These are phyloP conservation scores for Neogobius melanostomus DNA, from an alignment of 2,113 vertebrate species.

Conservation along the genomic window DNA sequence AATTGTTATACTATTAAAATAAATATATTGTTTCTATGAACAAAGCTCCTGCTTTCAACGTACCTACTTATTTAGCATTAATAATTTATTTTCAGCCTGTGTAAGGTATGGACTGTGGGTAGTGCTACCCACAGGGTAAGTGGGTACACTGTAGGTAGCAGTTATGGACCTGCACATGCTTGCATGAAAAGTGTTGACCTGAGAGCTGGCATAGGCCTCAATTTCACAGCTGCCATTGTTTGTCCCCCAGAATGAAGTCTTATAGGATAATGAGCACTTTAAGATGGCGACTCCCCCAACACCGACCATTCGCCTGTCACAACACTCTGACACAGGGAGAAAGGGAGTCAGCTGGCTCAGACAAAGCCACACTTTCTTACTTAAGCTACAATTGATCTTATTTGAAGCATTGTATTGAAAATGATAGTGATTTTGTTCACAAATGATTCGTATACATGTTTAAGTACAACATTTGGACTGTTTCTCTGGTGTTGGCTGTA, in stretches of 20 bases:
- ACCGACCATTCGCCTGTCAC: conserved; percentile 76
- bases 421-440: conserved; percentile 50
- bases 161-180: conserved; percentile 46
- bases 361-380: conserved; percentile 61
- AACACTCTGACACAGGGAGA: conserved; percentile 71
- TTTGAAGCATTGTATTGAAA: conserved; percentile 40
- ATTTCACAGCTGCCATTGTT: conserved; percentile 79
- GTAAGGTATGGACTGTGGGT: neutral
- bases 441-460: conserved; percentile 33
- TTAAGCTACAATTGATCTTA: conserved; percentile 49
- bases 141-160: conserved; percentile 34
- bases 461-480: conserved; percentile 29
- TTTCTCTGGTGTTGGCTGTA: conserved; percentile 11
- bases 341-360: conserved; percentile 62
- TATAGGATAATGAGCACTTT: conserved; percentile 84
- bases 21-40: neutral
- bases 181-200: conserved; percentile 49
- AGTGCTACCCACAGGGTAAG: conserved; percentile 8
- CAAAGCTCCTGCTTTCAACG: conserved; percentile 8
- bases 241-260: conserved; percentile 79
- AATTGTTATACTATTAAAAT: neutral
- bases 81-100: conserved; percentile 27
- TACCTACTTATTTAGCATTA: conserved; percentile 39
- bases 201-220: conserved; percentile 71
- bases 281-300: conserved; percentile 78